phyloP scores from a whole-genome alignment of 2,888 invertebrate genomes.

The Achlya flavicornis region DNA sequence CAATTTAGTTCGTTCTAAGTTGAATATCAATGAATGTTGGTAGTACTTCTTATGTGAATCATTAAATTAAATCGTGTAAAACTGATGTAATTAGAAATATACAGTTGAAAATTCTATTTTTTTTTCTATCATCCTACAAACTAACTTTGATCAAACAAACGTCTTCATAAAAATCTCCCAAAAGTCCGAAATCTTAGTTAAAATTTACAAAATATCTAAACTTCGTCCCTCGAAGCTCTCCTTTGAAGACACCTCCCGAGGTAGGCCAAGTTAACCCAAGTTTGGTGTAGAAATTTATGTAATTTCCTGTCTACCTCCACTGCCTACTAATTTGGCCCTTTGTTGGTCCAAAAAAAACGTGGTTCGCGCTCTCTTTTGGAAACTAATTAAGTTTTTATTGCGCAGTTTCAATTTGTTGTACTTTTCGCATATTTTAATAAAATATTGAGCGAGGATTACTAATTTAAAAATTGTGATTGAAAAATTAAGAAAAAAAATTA shows the following conservation, averaged over 20 bases:
- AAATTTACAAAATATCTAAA: constrained; percentile 36
- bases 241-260: constrained; percentile 23
- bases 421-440: constrained; percentile 1
- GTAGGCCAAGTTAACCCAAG: constrained; percentile 22
- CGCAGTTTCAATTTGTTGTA: constrained; percentile 33
- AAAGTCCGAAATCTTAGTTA: constrained; percentile 18
- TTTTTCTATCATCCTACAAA: neutral
- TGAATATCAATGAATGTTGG: too few relatives aligned
- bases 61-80: too few relatives aligned
- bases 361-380: constrained; percentile 25
- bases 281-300: constrained; percentile 39
- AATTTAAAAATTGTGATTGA: neutral
- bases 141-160: neutral
- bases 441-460: neutral
- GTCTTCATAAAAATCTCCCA: neutral
- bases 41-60: too few relatives aligned
- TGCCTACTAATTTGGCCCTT: constrained; percentile 38
- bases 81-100: too few relatives aligned
- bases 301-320: constrained; percentile 31
- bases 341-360: constrained; percentile 26
- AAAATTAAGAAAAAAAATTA: too few relatives aligned
- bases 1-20: too few relatives aligned
- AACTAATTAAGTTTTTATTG: constrained; percentile 39
- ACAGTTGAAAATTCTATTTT: too few relatives aligned
- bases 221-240: constrained; percentile 16